Evolutionary conservation across 2,797 vertebrate species (phyloP), one percentile per base, ranked within the genome.

Genomic region (Melanotaenia boesemani): DNA sequence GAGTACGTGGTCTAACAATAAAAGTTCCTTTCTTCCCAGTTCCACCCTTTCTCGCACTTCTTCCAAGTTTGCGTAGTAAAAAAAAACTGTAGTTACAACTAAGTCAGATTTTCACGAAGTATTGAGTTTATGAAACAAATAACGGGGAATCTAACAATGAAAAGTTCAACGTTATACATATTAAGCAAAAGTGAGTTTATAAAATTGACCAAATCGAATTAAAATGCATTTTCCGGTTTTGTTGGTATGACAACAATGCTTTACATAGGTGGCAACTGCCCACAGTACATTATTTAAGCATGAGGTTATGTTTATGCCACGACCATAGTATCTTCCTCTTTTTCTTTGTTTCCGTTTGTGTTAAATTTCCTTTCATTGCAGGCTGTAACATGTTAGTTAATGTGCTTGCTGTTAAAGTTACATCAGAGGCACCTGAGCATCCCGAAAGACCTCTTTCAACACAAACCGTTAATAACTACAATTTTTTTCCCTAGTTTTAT

Each of bases 11-110:
- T 81, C n/a, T 65, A 82, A 87, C 89, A 88, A 86, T 85, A 75
- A 89, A 66, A 81, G 71, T 81, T 81, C 66, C 82, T 54, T 70
- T 78, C 73, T 58, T 73, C 75, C 64, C 55, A 73, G 86, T 77
- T 89, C 77, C 91, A 86, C 90, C 90, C 87, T 58, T 32, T 59
- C 66, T 76, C 60, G 65, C 72, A 69, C 71, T 72, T 54, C 80
- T 80, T 85, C 67, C 61, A 79, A 80, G 60, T 86, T 80, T 59
- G 75, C 67, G 66, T 67, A 61, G 57, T 59, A 37, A 4, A 15
- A 60, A 50, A 44, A 37, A 7, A n/a, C n/a, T n/a, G 1, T 6
- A 62, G 37, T 46, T 56, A 18, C 37, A n/a, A 50, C 48, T 5
- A 32, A 60, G 15, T 41, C 55, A 0, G 4, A 18, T 32, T 62